Evolutionary conservation across 23 tunicate species (phyloP), one percentile per base, ranked within the genome.

Genomic region (Diplosoma virens): DNA sequence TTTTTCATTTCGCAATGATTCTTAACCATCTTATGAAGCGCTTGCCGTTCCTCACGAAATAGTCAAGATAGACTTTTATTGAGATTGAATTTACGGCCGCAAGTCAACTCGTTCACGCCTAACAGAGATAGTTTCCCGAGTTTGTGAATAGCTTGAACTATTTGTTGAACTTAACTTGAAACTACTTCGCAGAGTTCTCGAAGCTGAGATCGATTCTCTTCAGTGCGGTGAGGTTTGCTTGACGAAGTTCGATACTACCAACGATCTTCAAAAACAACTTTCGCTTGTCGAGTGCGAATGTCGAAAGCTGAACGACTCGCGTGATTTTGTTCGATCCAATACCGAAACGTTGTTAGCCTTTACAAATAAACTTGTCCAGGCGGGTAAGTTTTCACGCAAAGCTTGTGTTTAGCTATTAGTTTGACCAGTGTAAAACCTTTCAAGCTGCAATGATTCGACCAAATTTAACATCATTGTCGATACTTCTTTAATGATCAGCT

Each of bases 281-380:
- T 64, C 93, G 25, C 33, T 86, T 22, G 60, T 73, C 21, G 93
- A 86, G 36, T 86, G 93, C 61, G 93, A 86, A 47, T 86, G 73
- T 58, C 48, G 93, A 47, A 86, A 86, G 52, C 75, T 80, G 36
- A 32, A 26, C 3, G 79, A 78, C 27, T 59, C 74, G 14, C 56
- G 85, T 17, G 54, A 77, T 31, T 32, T 55, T n/a, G 41, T 54
- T 33, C 80, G 79, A 46, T 48, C 71, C 7, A 71, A 66, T 2
- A 60, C 79, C n/a, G 35, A 78, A 37, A 28, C 52, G 30, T 36
- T 78, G 25, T 58, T 85, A n/a, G 77, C 67, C 21, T 81, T 81
- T 71, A 47, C 54, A 18, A 55, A 50, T 32, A 82, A 74, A 64
- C 24, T 82, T n/a, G 45, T 55, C 7, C 47, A 74, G 47, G 25